Conservation (phyloP, 1,140 invertebrate genomes). For the Pectinophora gossypiella region DNA sequence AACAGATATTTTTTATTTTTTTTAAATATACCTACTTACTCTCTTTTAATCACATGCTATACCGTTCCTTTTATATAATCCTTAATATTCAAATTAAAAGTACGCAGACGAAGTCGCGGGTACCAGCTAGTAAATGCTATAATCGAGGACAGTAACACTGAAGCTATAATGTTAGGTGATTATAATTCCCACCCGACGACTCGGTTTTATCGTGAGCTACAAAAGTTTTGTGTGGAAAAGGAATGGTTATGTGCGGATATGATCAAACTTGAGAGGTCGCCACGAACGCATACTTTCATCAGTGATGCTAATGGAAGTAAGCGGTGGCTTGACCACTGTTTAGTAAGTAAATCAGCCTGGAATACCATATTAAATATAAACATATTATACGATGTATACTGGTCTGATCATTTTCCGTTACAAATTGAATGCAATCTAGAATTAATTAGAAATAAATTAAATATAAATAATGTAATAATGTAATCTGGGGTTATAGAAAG, state of each 20-base stretch:
- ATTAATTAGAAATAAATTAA: neutral
- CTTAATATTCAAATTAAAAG: no score
- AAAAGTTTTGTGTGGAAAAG: neutral
- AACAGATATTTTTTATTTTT: no score
- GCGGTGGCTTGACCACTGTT: constrained; percentile 2
- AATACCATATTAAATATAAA: neutral
- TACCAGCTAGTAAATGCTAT: constrained; percentile 4
- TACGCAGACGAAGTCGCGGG: no score
- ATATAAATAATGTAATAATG: neutral
- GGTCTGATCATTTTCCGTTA: constrained; percentile 7
- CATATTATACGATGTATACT: neutral
- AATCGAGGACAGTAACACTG: neutral
- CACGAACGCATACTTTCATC: neutral
- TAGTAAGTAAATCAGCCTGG: neutral
- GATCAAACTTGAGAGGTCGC: neutral
- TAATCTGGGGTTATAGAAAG: neutral
- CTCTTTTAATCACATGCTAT: no score
- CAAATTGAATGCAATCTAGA: neutral
- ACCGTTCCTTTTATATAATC: no score
- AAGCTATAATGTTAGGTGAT: constrained; percentile 1
- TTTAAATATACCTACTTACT: no score
- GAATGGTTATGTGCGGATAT: neutral
- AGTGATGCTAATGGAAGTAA: neutral
- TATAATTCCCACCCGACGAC: neutral
- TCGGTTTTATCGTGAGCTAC: neutral